Evolutionary conservation across 2,888 invertebrate genomes (phyloP), one percentile per base, ranked within the genome.

Genomic region (Tuta absoluta): DNA sequence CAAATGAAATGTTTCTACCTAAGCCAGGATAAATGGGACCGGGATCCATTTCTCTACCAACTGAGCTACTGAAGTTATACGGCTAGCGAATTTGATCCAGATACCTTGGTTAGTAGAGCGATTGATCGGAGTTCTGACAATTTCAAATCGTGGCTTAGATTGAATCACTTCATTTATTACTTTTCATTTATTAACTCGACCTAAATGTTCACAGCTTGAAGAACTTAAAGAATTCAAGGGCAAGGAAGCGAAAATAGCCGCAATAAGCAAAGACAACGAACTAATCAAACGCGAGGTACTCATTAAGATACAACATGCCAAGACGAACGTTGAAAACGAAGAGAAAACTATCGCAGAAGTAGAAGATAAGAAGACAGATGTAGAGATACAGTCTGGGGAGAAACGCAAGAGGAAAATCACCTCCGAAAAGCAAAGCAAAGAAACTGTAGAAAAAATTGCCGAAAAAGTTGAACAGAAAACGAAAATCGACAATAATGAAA

Each of bases 181-280:
- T 5, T 28, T 28, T 28, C 28, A 45, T 45, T 5, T 17, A 17
- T 19, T 17, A 48, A 49, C 38, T 61, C 56, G 23, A 49, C 64
- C 62, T 28, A 65, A n/a, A 65, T 71, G 69, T 72, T 75, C 71
- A 70, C 79, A 89, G 87, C 74, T 78, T 65, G 80, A 85, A 65
- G 87, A 89, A 72, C 73, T 87, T 14, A 82, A 79, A 65, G 82
- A 81, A 62, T 82, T 75, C 66, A 85, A 82, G 71, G 81, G 85
- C 14, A 86, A 84, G 64, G 84, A 87, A 72, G 87, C 85, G 2
- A 87, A 84, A 75, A 79, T 87, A 63, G 73, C 78, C 1, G 88
- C 84, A 0, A 72, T 87, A 38, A 76, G 82, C 17, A 77, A 80
- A 67, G 86, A 82, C 19, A 79, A 86, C 69, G 85, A 85, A 56